phyloP scores from a whole-genome alignment of 2,888 invertebrate species.

The Erpobdella octoculata region DNA sequence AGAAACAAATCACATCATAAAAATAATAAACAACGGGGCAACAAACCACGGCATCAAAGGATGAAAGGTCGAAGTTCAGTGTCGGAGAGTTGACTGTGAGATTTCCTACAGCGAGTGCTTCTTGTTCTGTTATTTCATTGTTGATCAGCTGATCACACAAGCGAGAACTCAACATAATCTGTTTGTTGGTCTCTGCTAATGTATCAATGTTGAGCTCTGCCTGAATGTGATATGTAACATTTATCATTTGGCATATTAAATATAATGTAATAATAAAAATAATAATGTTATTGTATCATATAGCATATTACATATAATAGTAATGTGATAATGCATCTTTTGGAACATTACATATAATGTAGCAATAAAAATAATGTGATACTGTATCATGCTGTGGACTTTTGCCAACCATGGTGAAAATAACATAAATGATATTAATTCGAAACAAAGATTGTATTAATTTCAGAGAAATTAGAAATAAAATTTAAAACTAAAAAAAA shows the following conservation, averaged over 20 bases:
- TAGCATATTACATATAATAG: too few species aligned
- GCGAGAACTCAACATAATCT: conserved; percentile 9
- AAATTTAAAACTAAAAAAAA: neutral
- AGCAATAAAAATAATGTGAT: neutral
- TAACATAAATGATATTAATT: neutral
- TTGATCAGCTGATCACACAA: conserved; percentile 27
- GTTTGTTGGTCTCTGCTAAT: conserved; percentile 21
- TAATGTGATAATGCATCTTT: neutral
- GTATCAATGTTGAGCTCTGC: conserved; percentile 28
- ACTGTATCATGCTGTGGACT: neutral
- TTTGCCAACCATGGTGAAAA: neutral
- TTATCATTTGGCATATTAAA: neutral
- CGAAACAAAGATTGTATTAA: neutral
- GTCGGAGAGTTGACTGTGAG: conserved; percentile 25
- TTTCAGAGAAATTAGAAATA: neutral
- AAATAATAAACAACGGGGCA: neutral
- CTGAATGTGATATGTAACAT: neutral
- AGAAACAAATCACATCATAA: too few species aligned
- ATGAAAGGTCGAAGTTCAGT: conserved; percentile 27
- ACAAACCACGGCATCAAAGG: conserved; percentile 26
- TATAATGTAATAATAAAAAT: too few species aligned
- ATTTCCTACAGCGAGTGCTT: conserved; percentile 16
- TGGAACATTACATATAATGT: neutral
- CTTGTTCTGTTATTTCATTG: conserved; percentile 26
- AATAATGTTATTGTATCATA: neutral